Evolutionary conservation across 2,113 vertebrate genomes (phyloP).

Genomic region (Microtus oregoni): DNA sequence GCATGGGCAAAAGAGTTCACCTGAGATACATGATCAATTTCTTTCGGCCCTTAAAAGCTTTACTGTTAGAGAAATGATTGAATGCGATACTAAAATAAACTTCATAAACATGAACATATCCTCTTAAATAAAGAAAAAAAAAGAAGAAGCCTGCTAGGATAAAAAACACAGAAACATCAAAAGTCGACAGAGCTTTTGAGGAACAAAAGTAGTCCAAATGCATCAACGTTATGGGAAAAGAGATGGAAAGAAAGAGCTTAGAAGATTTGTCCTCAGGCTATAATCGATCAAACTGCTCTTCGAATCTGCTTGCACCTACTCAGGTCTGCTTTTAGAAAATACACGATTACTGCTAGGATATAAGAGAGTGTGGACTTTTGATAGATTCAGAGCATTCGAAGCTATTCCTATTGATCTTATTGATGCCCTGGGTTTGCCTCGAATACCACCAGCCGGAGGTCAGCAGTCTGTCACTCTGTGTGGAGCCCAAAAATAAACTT

Average conservation of each 20-base stretch:
- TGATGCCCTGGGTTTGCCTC: not conserved
- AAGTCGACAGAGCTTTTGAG: not conserved
- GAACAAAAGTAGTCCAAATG: not conserved
- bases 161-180: not conserved
- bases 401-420: not conserved
- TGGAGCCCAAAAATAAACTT: slow-evolving; percentile 50
- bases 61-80: slow-evolving; percentile 10
- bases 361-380: not conserved
- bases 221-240: not conserved
- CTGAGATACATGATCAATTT: not conserved
- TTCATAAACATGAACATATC: not conserved
- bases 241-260: not conserved
- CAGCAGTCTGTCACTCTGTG: not conserved
- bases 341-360: not conserved
- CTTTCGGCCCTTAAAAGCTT: slow-evolving; percentile 25
- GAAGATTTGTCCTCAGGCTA: not conserved
- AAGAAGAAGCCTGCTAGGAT: not conserved
- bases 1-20: not conserved
- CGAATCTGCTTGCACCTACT: not conserved
- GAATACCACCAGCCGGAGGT: not conserved
- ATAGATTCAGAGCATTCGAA: not conserved
- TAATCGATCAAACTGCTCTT: not conserved
- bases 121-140: not conserved
- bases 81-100: not conserved
- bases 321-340: not conserved